Evolutionary conservation across 1,140 invertebrate species (phyloP).

Genomic region (Papilio glaucus): DNA sequence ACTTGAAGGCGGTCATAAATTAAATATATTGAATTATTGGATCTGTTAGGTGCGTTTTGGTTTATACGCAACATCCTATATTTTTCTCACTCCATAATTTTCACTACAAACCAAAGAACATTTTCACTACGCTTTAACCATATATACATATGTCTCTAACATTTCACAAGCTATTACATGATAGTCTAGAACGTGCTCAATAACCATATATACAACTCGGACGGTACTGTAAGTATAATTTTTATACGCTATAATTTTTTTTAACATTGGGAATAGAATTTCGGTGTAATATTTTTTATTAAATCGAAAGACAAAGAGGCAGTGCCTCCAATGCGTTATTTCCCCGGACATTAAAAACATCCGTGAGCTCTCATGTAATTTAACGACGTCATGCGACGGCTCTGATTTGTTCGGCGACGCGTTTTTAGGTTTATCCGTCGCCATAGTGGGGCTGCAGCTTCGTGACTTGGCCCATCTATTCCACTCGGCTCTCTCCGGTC

Average conservation of each 20-base stretch:
- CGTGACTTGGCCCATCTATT: constrained; percentile 69
- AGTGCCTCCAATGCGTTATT: background rate
- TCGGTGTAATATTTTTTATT: background rate
- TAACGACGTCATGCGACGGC: constrained; percentile 41
- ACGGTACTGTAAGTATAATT: background rate
- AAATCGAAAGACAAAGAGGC: background rate
- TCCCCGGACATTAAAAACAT: background rate
- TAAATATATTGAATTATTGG: no score
- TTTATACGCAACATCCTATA: no score
- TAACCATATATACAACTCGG: no score
- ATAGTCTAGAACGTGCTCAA: no score
- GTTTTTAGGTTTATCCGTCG: constrained; percentile 59
- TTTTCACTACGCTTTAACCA: no score
- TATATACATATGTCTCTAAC: no score
- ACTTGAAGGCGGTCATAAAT: no score
- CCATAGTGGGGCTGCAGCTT: constrained; percentile 57
- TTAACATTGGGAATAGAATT: background rate
- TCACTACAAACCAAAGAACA: no score
- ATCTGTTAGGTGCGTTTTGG: no score
- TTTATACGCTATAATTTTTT: background rate
- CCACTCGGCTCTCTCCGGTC: background rate
- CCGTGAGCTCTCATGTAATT: constrained; percentile 9
- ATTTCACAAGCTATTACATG: no score
- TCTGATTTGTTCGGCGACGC: constrained; percentile 52
- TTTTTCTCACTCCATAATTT: no score